Base-by-base conservation (phyloP, 1,140 invertebrate genomes). In the Macrobrachium rosenbergii region DNA sequence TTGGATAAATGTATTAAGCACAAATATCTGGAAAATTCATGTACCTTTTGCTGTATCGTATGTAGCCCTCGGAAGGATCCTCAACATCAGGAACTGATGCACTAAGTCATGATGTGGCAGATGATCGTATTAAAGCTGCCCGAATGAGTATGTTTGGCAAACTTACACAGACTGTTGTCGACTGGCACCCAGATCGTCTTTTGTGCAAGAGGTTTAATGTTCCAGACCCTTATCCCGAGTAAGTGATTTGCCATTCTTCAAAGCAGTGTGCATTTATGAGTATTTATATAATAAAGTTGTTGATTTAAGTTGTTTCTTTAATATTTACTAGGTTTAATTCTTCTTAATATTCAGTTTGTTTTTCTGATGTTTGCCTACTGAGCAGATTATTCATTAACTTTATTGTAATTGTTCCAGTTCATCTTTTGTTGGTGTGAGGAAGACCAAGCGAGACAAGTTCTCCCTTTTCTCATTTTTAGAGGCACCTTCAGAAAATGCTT, bases 141-240 rank as follows among this genome's bases (percentile, higher is more conserved):
- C 94, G 94, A 89, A 94, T 94, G 91, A 97, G 96, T 90, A 95
- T 96, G 92, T 98, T 95, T 92, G 97, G 97, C 0, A 93, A 94
- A 89, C 92, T 97, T 82, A 99, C 97, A 0, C 92, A 94, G 45
- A 93, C 96, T 75, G 93, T 92, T n/a, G 91, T 91, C 11, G 93
- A 95, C 83, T 99, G 99, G 99, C 94, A 96, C 90, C 99, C 99
- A 2, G 94, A 95, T 80, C 93, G 94, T 80, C 91, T 98, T 19
- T 92, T 99, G 0, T 99, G 97, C 91, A 97, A 97, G 91, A 93
- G 98, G 64, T 99, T 99, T 91, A 99, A 99, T 92, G 95, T 99
- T 14, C 96, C 97, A 14, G 52, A 99, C 92, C 97, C 98, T 0
- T 95, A 94, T 90, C 93, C 94, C 87, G 93, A 94, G 93, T 94